A percentile compares a stretch with the other conserved stretches of the same genome.
These are phyloP conservation scores for Umimayanthus kanabou DNA, from an alignment of 92 coral and sea anemone genomes.

Conservation along the genomic window DNA sequence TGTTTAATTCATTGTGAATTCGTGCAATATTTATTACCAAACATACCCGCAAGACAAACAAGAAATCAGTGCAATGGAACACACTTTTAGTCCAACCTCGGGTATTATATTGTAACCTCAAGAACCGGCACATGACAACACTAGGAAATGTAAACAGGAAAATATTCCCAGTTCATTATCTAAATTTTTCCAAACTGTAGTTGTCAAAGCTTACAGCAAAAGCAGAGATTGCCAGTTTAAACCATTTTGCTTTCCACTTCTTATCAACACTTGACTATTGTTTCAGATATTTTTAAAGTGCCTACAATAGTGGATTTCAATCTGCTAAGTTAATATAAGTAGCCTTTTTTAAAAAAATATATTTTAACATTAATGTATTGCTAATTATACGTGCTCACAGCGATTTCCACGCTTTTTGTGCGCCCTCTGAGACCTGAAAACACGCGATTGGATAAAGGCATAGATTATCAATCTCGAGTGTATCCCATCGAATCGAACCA, in stretches of 20 bases:
- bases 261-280: background rate
- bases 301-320: background rate
- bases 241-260: background rate
- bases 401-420: no score
- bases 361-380: no score
- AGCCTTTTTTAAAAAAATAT: no score
- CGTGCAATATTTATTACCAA: background rate
- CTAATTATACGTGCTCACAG: no score
- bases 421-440: no score
- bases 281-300: background rate
- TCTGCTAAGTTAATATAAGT: background rate
- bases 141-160: background rate
- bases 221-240: background rate
- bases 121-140: background rate
- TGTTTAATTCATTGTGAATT: background rate
- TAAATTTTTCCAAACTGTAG: background rate
- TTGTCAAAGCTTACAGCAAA: background rate
- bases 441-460: no score
- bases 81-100: no score
- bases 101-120: background rate
- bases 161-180: background rate
- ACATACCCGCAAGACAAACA: background rate
- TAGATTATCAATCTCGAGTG: no score
- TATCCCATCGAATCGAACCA: no score
- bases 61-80: background rate